Evolutionary conservation across 35 echinoderm and acorn worm species (phyloP).

Genomic region (Hemicentrotus pulcherrimus): DNA sequence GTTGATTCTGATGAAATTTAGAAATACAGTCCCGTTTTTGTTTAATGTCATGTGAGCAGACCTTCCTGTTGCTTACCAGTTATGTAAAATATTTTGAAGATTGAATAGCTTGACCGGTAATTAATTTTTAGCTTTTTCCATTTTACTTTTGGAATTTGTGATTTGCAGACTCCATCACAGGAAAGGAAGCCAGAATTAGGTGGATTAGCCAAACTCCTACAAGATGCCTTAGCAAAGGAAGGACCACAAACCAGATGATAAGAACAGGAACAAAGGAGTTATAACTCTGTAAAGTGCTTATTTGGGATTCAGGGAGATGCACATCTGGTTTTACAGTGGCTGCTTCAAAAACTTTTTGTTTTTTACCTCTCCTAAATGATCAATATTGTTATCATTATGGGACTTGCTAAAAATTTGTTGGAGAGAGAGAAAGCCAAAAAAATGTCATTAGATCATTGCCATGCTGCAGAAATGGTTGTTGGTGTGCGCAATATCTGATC

Average conservation of each 20-base stretch:
- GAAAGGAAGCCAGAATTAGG: background rate
- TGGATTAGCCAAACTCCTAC: background rate
- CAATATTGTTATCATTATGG: too few species aligned
- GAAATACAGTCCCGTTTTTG: too few species aligned
- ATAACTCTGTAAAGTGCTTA: background rate
- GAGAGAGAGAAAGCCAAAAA: too few species aligned
- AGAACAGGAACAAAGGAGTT: background rate
- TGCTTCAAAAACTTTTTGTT: too few species aligned
- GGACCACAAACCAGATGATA: background rate
- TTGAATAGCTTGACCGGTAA: background rate
- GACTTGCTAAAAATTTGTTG: too few species aligned
- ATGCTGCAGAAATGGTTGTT: too few species aligned
- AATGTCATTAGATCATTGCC: too few species aligned
- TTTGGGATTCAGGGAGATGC: background rate
- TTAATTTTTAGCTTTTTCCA: background rate
- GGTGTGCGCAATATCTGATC: too few species aligned
- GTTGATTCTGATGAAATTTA: too few species aligned
- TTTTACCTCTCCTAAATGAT: too few species aligned
- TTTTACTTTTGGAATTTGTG: background rate
- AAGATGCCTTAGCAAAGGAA: slow-evolving; percentile 17
- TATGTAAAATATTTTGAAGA: background rate
- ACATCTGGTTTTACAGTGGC: background rate
- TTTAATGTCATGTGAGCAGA: background rate
- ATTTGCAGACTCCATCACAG: background rate
- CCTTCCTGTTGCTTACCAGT: background rate